phyloP scores from a whole-genome alignment of 2,888 invertebrate genomes.

The Orchesellides sinensis region DNA sequence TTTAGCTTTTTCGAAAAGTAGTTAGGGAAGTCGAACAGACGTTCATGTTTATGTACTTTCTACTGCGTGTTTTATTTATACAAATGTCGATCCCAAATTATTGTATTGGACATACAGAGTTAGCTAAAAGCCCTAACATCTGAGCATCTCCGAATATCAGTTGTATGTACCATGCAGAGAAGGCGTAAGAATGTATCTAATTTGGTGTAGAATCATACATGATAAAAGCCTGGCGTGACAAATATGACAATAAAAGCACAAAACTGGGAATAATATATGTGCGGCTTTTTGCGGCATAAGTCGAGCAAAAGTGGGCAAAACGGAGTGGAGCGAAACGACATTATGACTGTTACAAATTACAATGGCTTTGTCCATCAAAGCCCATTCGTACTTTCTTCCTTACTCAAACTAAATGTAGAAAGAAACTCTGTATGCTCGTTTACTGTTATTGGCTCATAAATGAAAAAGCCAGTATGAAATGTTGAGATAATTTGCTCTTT shows the following conservation, averaged over 20 bases:
- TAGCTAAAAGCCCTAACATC: neutral
- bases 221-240: conserved; percentile 30
- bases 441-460: neutral
- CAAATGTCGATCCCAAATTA: conserved; percentile 43
- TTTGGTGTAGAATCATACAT: conserved; percentile 6
- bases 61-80: conserved; percentile 39
- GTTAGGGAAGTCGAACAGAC: no score
- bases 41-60: no score
- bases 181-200: neutral
- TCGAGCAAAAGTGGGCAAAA: neutral
- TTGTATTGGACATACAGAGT: conserved; percentile 1
- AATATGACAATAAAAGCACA: conserved; percentile 41
- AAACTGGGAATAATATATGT: conserved; percentile 31
- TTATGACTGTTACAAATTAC: neutral
- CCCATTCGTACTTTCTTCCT: no score
- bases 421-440: neutral
- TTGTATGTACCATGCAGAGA: no score
- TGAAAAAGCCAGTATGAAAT: neutral
- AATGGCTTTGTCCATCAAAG: neutral
- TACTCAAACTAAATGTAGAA: neutral
- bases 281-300: neutral
- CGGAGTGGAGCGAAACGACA: neutral
- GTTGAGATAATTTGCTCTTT: neutral
- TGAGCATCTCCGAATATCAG: no score
- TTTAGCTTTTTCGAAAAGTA: no score